Evolutionary conservation across 2,113 vertebrate genomes (phyloP), one percentile per base, ranked within the genome.

Genomic region (Carollia perspicillata): DNA sequence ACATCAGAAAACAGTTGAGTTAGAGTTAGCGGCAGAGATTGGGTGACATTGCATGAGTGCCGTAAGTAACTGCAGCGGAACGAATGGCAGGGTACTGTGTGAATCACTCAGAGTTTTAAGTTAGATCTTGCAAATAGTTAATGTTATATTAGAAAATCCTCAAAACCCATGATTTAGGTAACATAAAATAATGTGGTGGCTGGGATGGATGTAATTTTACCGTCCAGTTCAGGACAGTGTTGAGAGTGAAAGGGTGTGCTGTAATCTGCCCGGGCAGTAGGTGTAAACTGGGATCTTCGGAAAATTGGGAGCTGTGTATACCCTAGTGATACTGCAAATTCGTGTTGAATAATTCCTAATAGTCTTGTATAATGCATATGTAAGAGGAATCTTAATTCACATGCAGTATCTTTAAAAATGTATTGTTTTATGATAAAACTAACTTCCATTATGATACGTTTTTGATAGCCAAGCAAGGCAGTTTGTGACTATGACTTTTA

Each of bases 121-220:
- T 75, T 94, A 80, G 86, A 60, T 51, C 72, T 96, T 92, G 89
- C n/a, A 90, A 66, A 23, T 88, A 92, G 68, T 55, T 88, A 92
- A 40, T 71, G 17, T 71, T 75, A 51, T 6, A 79, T 84, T 23
- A 80, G 65, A 71, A 92, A 96, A 77, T 95, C 5, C 17, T 81
- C 18, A 14, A 90, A 71, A 40, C 7, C 40, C 0, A 1, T 72
- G 40, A 65, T 33, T 83, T 89, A 77, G 58, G 26, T 95, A 40
- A 91, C 66, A 77, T 58, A 66, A 95, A 94, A 51, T 92, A 42
- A 55, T 90, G 16, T 51, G 53, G 55, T 84, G 51, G 22, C 72
- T 55, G 35, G 68, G 16, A 17, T 84, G 55, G 51, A 40, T 28
- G 17, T 86, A 65, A 78, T 42, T 89, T 89, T 88, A 60, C 68